Percentiles rank a stretch among this genome's conserved stretches.
Evolutionary conservation across 1,140 invertebrate species (phyloP).

Genomic region (Hyles euphorbiae): DNA sequence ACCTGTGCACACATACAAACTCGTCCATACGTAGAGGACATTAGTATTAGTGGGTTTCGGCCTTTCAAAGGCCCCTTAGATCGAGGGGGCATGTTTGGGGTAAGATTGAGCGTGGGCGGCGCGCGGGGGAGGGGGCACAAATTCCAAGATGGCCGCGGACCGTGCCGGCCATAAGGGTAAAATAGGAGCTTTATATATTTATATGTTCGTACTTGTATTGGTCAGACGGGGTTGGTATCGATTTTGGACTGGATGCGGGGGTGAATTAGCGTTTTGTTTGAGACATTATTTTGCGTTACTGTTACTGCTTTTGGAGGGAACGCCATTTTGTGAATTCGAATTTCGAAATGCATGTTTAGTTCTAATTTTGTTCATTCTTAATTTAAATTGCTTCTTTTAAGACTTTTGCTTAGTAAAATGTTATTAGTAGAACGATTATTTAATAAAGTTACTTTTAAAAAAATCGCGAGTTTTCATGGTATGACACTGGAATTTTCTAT

Average conservation of each 20-base stretch:
- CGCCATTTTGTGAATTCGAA: neutral
- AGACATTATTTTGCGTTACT: neutral
- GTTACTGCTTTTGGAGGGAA: neutral
- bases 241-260: slow-evolving; percentile 26
- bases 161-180: slow-evolving; percentile 72
- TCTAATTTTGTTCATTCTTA: neutral
- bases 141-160: slow-evolving; percentile 66
- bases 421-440: too few species aligned
- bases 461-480: too few species aligned
- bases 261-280: slow-evolving; percentile 10
- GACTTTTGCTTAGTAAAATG: too few species aligned
- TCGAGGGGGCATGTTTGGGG: slow-evolving; percentile 63
- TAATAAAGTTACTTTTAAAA: too few species aligned
- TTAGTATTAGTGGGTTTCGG: slow-evolving; percentile 72
- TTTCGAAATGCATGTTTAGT: neutral
- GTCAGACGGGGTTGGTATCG: slow-evolving; percentile 48
- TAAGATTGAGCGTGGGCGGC: slow-evolving; percentile 60
- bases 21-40: slow-evolving; percentile 54
- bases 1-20: slow-evolving; percentile 26
- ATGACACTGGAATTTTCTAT: too few species aligned
- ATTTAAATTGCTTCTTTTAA: too few species aligned
- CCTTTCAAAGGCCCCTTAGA: slow-evolving; percentile 67
- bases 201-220: slow-evolving; percentile 47
- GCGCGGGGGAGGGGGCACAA: slow-evolving; percentile 35
- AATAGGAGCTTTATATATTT: slow-evolving; percentile 59